These are phyloP conservation scores for Aradus depressus DNA, from an alignment of 2,888 invertebrate genomes.

Conservation along the genomic window DNA sequence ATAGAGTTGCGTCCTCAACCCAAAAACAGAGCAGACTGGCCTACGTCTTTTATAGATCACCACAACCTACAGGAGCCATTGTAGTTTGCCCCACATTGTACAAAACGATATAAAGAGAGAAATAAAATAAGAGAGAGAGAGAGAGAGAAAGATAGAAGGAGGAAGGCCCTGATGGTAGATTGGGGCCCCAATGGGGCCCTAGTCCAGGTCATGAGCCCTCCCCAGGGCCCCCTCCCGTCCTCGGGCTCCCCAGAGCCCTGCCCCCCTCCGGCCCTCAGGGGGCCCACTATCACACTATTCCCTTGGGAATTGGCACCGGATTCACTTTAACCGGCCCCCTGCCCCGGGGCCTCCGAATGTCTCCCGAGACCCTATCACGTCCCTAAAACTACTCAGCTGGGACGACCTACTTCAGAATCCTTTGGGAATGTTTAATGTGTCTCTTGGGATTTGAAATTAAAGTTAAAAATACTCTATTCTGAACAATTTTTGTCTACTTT, in stretches of 20 bases:
- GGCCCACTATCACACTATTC: too few relatives aligned
- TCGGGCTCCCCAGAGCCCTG: constrained; percentile 16
- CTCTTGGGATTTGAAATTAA: constrained; percentile 14
- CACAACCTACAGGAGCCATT: too few relatives aligned
- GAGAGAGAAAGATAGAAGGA: constrained; percentile 7
- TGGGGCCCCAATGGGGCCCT: constrained; percentile 13
- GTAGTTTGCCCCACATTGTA: too few relatives aligned
- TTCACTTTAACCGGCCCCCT: constrained; percentile 11
- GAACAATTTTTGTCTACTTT: too few relatives aligned
- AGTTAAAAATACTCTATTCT: neutral
- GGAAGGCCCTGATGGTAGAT: constrained; percentile 1
- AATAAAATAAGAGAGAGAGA: too few relatives aligned
- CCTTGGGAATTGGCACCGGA: constrained; percentile 16
- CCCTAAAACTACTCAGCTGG: neutral
- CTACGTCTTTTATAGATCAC: too few relatives aligned
- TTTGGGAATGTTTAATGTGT: constrained; percentile 13
- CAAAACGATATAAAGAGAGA: too few relatives aligned
- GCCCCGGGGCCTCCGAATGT: constrained; percentile 4
- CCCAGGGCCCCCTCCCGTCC: constrained; percentile 10
- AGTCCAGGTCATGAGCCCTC: constrained; percentile 1
- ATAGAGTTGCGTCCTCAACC: too few relatives aligned
- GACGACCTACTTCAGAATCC: too few relatives aligned
- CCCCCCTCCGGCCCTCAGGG: too few relatives aligned
- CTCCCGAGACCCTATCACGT: neutral
- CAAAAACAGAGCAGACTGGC: too few relatives aligned